Percentiles rank a stretch among this genome's conserved stretches.
phyloP scores from a whole-genome alignment of 35 echinoderm and acorn worm genomes.

The Lytechinus variegatus region DNA sequence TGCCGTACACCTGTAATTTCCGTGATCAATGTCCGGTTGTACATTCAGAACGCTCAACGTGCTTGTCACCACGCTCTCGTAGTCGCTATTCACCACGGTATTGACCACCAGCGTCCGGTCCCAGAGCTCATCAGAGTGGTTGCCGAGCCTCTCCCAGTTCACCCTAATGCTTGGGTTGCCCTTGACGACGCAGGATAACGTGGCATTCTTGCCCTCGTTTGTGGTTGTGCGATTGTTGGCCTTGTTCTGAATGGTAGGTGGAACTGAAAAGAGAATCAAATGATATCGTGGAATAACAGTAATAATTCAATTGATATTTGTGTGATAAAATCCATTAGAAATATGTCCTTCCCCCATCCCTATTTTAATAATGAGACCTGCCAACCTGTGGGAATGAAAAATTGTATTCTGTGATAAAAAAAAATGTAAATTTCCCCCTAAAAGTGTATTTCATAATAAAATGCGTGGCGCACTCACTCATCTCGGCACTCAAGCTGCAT shows the following conservation, averaged over 20 bases:
- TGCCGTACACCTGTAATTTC: conserved; percentile 15
- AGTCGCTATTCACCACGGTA: neutral
- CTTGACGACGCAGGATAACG: neutral
- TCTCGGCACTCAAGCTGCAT: too few relatives aligned
- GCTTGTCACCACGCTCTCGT: conserved; percentile 17
- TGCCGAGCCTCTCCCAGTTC: neutral
- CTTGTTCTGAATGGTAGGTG: conserved; percentile 19
- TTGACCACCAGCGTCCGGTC: neutral
- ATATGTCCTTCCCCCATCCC: too few relatives aligned
- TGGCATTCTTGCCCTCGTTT: conserved; percentile 3
- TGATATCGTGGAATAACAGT: neutral
- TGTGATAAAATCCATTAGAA: too few relatives aligned
- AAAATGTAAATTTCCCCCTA: too few relatives aligned
- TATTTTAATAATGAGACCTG: neutral
- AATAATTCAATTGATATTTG: too few relatives aligned
- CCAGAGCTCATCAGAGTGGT: neutral
- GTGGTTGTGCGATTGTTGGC: neutral
- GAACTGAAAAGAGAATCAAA: conserved; percentile 25
- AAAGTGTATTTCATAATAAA: too few relatives aligned
- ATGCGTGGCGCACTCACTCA: too few relatives aligned
- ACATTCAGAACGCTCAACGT: neutral
- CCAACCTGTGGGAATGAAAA: too few relatives aligned
- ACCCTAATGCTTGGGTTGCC: neutral
- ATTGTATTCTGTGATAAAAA: too few relatives aligned
- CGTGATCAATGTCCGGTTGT: neutral